Conservation (phyloP, 2,888 invertebrate species). For the Liodrosophila aerea region DNA sequence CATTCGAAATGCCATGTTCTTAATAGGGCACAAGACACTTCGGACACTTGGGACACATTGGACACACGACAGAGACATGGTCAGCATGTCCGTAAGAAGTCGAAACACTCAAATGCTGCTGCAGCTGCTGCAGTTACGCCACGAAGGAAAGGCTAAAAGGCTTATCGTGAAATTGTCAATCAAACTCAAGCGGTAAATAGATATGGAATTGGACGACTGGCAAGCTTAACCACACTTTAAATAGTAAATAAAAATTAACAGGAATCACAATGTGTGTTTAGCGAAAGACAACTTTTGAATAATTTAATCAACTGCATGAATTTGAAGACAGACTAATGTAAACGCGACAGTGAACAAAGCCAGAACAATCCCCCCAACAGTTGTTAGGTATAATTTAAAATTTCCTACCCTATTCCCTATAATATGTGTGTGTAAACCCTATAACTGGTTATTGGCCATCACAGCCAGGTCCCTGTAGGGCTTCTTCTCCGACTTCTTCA, state of each 20-base stretch:
- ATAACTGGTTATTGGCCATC: conserved; percentile 9
- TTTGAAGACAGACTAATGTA: no score
- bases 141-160: conserved; percentile 17
- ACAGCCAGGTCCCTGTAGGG: conserved; percentile 22
- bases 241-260: no score
- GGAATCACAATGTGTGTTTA: no score
- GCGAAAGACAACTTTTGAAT: no score
- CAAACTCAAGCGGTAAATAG: conserved; percentile 19
- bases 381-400: no score
- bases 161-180: conserved; percentile 56
- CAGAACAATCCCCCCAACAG: no score
- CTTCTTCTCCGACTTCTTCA: conserved; percentile 13
- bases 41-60: conserved; percentile 43
- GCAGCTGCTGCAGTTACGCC: conserved; percentile 62
- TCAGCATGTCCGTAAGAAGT: conserved; percentile 45
- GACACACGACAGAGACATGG: conserved; percentile 55
- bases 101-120: conserved; percentile 29
- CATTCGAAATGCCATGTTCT: conserved; percentile 70
- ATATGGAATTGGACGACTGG: no score
- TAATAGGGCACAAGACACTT: conserved; percentile 73
- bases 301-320: no score
- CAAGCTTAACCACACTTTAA: no score
- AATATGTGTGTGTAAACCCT: no score
- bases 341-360: no score
- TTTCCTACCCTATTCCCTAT: no score